Evolutionary conservation across 2,113 vertebrate species (phyloP).

Genomic region (Andinoacara biseriatus): DNA sequence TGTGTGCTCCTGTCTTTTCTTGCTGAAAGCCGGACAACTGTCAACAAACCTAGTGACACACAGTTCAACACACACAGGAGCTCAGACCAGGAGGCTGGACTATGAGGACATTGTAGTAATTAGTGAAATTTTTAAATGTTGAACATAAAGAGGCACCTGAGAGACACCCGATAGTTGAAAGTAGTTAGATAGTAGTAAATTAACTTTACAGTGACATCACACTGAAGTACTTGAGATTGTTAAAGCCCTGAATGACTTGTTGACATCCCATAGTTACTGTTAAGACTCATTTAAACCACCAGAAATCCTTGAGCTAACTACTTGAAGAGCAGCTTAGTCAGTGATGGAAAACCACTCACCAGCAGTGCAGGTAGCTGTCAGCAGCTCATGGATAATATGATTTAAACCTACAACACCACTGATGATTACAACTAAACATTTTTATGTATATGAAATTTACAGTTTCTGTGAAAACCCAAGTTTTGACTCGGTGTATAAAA

Average conservation of each 20-base stretch:
- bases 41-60: constrained; percentile 2
- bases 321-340: not conserved
- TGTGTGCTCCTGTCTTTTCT: not conserved
- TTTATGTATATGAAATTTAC: too few relatives aligned
- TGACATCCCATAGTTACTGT: not conserved
- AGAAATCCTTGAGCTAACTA: not conserved
- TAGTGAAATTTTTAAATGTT: not conserved
- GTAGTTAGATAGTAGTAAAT: too few relatives aligned
- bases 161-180: not conserved
- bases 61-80: not conserved
- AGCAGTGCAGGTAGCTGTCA: too few relatives aligned
- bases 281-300: not conserved
- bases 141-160: not conserved
- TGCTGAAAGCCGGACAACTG: constrained; percentile 33
- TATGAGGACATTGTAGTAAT: not conserved
- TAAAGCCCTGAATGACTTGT: not conserved
- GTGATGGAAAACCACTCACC: not conserved
- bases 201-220: not conserved
- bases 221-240: not conserved
- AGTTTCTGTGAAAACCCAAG: too few relatives aligned
- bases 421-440: not conserved
- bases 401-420: not conserved
- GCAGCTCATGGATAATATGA: too few relatives aligned
- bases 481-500: too few relatives aligned
- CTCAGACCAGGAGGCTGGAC: not conserved